Evolutionary conservation across 2,113 vertebrate species (phyloP).

Genomic region (Manacus vitellinus): DNA sequence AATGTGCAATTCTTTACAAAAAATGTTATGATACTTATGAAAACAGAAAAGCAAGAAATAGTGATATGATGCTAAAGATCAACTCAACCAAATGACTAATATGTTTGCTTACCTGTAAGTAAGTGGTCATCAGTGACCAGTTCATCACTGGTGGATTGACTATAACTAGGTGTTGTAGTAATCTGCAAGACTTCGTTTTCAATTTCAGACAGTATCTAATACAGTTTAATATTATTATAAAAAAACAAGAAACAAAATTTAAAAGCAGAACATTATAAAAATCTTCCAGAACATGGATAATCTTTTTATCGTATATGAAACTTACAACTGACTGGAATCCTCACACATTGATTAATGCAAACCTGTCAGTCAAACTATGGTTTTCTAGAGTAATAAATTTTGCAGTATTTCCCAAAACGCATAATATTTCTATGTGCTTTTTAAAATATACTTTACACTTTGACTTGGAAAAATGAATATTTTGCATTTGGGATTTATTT

Average conservation of each 20-base stretch:
- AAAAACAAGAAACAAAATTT: not conserved
- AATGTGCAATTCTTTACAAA: not conserved
- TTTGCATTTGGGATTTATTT: not conserved
- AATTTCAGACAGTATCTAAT: slow-evolving; percentile 69
- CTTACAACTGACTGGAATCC: not conserved
- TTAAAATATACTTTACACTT: not conserved
- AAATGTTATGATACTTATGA: not conserved
- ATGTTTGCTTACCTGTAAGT: slow-evolving; percentile 27
- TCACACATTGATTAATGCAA: not conserved
- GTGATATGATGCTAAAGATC: not conserved
- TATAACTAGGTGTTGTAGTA: not conserved
- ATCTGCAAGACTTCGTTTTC: slow-evolving; percentile 68
- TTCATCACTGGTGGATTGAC: not conserved
- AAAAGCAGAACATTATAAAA: not conserved
- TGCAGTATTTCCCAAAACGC: not conserved
- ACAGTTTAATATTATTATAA: slow-evolving; percentile 4
- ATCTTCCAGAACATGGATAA: not conserved
- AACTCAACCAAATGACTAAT: not conserved
- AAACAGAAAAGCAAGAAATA: not conserved
- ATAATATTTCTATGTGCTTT: not conserved
- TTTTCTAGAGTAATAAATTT: not conserved
- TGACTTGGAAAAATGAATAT: not conserved
- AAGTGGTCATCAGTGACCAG: not conserved
- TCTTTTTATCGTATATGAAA: not conserved
- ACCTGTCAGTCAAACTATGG: not conserved